Base-by-base conservation (phyloP, 2,113 vertebrate genomes). In the Bucco capensis region DNA sequence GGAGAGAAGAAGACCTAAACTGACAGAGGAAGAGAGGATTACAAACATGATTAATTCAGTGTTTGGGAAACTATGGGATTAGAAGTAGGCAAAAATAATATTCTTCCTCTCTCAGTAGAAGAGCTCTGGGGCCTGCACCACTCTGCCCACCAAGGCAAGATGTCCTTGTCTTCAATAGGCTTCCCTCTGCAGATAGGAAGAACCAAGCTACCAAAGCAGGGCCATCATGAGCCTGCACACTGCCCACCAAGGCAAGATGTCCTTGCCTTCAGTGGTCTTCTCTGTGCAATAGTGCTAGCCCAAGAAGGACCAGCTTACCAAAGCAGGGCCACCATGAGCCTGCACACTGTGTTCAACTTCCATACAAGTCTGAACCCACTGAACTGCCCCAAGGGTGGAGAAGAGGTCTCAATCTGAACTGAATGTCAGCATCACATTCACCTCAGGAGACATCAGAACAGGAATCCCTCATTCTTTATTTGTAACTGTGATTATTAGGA, bases 1-100 rank as follows among this genome's bases (percentile, higher is more conserved):
- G 79, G 83, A 94, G 57, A 71, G 25, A 83, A 93, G 47, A 75
- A 42, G 15, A n/a, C 85, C 67, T 49, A 89, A 66, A 88, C 24
- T 71, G 65, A 70, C 35, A 83, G 57, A 89, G 49, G 50, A 81
- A 74, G 76, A 94, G 30, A 79, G 71, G 54, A 93, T 95, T 96
- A 83, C 51, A 85, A 23, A 61, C 8, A 1, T 51, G 70, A 86
- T 78, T 72, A 67, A 81, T 70, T 72, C 35, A 37, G 38, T 47
- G 24, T 76, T 87, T 30, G 2, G 27, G 64, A 90, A 89, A 2
- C 14, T 56, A 47, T 6, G 24, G 33, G 25, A 83, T 89, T 87
- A 74, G 40, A 14, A 85, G 35, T 19, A 75, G 80, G 69, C 28
- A 77, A 87, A 75, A 74, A 24, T 47, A 47, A 5, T 19, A 64